Base-by-base conservation (phyloP, 2,888 invertebrate genomes). In the Parapristionchus giblindavisi region DNA sequence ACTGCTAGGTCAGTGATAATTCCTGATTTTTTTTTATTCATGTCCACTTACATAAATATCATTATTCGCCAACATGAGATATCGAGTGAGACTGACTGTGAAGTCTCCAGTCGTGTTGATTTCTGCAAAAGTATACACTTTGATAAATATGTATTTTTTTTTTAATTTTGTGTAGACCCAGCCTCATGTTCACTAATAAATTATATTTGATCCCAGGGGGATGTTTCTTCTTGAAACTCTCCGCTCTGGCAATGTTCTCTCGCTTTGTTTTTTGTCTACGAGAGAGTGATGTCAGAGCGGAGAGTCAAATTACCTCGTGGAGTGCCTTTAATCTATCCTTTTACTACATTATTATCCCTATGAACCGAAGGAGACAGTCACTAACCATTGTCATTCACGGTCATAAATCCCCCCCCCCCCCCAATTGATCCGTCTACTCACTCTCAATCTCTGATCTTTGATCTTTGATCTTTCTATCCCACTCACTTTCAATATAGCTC, bases 101-200 rank as follows among this genome's bases (percentile, higher is more conserved):
- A 83, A 75, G 70, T 83, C 80, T 21, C 77, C 78, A 48, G 80
- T 78, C 56, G 66, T 61, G 61, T 81, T 80, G 66, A 81, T 58
- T 40, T 76, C 78, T 56, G 60, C 56, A 71, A 14, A 1, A 54
- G 6, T 24, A 14, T 6, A 43, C 43, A 14, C 38, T 1, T 38
- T 17, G 43, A 43, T 29, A 8, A 0, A n/a, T 21, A 8, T n/a
- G 21, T 60, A 4, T 58, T 2, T 3, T 1, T 14, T 58, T 2
- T 34, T 4, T 11, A 2, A 32, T 58, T 27, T 17, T 29, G 14
- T 29, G 3, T 2, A 27, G 21, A 58, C 2, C 27, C 14, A 14
- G 11, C 11, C 14, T 58, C 14, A 24, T n/a, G 14, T 58, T 32
- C 58, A 58, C 34, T 2, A 1, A 6, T 2, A 29, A 17, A 27